Percentiles rank a stretch among this genome's conserved stretches.
These are phyloP conservation scores for Leptopilina myrica DNA, from an alignment of 2,888 invertebrate species.

Conservation along the genomic window DNA sequence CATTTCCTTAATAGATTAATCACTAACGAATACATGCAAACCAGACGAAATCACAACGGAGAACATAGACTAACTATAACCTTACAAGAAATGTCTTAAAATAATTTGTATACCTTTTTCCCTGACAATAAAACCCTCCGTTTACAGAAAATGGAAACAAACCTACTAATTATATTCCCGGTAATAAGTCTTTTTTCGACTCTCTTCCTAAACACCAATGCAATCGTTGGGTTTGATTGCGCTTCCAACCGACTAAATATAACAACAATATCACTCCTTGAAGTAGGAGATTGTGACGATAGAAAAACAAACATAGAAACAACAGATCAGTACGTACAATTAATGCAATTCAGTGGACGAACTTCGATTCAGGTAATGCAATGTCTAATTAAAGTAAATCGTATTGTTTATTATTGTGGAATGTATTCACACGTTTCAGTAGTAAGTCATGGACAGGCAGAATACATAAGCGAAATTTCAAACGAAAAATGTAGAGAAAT, in stretches of 20 bases:
- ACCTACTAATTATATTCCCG: no score
- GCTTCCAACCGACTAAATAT: not conserved
- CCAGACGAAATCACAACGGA: no score
- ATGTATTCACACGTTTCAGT: slow-evolving; percentile 48
- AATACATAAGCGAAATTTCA: slow-evolving; percentile 46
- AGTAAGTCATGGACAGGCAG: slow-evolving; percentile 41
- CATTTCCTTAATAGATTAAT: no score
- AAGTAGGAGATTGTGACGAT: not conserved
- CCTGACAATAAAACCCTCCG: no score
- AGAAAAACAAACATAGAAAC: not conserved
- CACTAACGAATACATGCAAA: no score
- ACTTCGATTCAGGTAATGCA: not conserved
- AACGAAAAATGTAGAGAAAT: not conserved
- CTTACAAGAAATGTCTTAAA: no score
- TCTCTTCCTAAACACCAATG: not conserved
- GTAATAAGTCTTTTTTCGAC: no score
- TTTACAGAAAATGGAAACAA: no score
- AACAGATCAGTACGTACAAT: not conserved
- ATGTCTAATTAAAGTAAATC: not conserved
- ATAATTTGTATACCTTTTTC: no score
- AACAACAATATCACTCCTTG: not conserved
- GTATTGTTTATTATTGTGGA: slow-evolving; percentile 41
- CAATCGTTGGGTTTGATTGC: not conserved
- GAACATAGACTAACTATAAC: no score
- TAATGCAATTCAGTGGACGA: not conserved